Percentiles rank a stretch among this genome's conserved stretches.
phyloP scores from a whole-genome alignment of 2,888 invertebrate species.

The Junonia oenone region DNA sequence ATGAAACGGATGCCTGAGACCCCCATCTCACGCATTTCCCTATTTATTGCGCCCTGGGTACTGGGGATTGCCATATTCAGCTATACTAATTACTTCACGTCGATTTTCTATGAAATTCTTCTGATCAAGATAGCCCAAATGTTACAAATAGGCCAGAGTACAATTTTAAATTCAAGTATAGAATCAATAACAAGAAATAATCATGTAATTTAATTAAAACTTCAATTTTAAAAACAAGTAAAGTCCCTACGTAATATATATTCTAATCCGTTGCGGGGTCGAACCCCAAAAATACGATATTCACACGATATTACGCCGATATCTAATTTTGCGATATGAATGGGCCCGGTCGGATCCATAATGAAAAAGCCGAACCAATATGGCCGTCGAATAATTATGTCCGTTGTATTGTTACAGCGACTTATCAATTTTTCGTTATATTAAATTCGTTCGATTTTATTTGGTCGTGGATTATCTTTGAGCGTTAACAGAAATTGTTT shows the following conservation, averaged over 20 bases:
- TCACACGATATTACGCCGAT: constrained; percentile 33
- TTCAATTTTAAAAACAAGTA: constrained; percentile 1
- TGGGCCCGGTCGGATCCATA: constrained; percentile 32
- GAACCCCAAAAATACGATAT: constrained; percentile 18
- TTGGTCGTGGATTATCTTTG: background rate
- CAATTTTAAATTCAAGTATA: no score
- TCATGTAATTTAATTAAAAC: constrained; percentile 1
- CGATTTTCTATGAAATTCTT: no score
- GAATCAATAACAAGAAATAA: background rate
- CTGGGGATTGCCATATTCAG: no score
- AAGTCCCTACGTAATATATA: constrained; percentile 1
- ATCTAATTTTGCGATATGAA: constrained; percentile 51
- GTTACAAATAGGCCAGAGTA: no score
- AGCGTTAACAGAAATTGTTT: background rate
- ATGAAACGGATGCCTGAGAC: no score
- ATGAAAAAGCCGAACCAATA: constrained; percentile 29
- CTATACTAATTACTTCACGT: no score
- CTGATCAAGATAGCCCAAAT: no score
- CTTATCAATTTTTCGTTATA: constrained; percentile 1
- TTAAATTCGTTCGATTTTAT: background rate
- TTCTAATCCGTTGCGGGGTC: constrained; percentile 4
- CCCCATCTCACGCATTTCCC: no score
- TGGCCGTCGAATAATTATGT: constrained; percentile 20
- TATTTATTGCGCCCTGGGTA: no score
- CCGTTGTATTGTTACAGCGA: background rate